Conservation (phyloP, 2,888 invertebrate species). For the Chalcosyrphus nemorum region DNA sequence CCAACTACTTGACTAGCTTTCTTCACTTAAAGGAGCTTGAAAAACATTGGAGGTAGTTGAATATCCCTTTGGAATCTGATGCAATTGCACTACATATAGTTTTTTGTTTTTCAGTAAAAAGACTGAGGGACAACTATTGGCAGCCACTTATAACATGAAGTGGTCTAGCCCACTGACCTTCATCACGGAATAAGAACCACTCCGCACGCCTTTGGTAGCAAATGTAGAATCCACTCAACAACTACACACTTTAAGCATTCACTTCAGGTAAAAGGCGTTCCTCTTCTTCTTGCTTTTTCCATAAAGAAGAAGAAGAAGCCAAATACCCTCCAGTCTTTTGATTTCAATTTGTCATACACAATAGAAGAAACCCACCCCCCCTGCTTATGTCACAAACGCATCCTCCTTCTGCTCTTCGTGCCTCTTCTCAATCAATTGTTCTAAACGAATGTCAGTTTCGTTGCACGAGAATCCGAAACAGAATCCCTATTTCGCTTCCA, state of each 20-base stretch:
- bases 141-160: too few species aligned
- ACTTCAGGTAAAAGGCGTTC: not conserved
- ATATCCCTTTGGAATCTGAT: too few species aligned
- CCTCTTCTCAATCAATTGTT: not conserved
- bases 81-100: too few species aligned
- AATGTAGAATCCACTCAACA: not conserved
- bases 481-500: too few species aligned
- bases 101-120: too few species aligned
- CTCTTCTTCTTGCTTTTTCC: not conserved
- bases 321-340: not conserved
- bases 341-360: not conserved
- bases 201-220: not conserved
- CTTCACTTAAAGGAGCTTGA: too few species aligned
- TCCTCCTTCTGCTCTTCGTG: not conserved
- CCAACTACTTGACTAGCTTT: too few species aligned
- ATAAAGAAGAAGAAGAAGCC: not conserved
- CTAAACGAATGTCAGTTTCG: conserved; percentile 9
- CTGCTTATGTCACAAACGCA: not conserved
- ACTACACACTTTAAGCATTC: not conserved
- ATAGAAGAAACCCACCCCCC: not conserved
- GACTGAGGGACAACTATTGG: too few species aligned
- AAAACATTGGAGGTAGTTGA: too few species aligned
- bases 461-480: not conserved
- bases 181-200: not conserved
- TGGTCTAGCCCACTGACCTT: not conserved